phyloP scores from a whole-genome alignment of 2,113 vertebrate genomes.

The Pao palembangensis region DNA sequence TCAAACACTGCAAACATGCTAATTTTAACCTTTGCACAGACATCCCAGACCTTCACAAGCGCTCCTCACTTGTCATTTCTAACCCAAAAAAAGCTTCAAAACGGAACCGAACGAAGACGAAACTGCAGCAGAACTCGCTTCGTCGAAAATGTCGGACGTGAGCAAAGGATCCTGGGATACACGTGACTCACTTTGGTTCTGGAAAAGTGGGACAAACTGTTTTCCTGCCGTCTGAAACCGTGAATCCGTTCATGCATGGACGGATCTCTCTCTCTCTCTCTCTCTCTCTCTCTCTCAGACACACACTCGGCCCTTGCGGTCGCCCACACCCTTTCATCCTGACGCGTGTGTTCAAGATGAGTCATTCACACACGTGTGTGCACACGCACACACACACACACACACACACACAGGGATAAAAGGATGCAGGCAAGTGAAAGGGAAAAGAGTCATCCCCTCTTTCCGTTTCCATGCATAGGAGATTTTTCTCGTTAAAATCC shows the following conservation, averaged over 20 bases:
- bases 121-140: no score
- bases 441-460: not conserved
- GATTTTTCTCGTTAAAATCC: no score
- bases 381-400: no score
- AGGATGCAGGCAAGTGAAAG: constrained; percentile 7
- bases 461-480: not conserved
- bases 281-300: not conserved
- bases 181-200: not conserved
- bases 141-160: no score
- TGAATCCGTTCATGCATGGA: constrained; percentile 23
- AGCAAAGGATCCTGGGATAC: constrained; percentile 1
- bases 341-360: constrained; percentile 24
- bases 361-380: constrained; percentile 30
- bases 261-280: not conserved
- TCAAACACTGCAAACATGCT: no score
- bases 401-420: constrained; percentile 3
- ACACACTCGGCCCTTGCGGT: not conserved
- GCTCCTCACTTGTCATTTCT: no score
- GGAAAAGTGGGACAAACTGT: constrained; percentile 27
- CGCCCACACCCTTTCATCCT: constrained; percentile 41
- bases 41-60: no score
- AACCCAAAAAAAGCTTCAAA: no score
- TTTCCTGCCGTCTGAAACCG: constrained; percentile 11
- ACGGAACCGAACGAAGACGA: no score
- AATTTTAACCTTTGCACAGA: no score